Evolutionary conservation across 2,113 vertebrate genomes (phyloP).

Genomic region (Romanogobio albipinnatus): DNA sequence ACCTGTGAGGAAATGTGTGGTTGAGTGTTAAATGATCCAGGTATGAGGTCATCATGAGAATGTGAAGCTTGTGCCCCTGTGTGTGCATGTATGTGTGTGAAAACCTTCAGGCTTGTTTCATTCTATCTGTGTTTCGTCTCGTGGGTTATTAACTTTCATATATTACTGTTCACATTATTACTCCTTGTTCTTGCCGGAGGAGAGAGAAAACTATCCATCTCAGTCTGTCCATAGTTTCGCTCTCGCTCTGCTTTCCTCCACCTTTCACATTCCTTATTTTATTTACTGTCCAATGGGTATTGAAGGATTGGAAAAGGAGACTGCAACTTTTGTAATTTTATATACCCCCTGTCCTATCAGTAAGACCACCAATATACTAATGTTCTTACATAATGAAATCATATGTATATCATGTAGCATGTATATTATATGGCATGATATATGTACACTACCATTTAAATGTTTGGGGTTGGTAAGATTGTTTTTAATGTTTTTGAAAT

Average conservation of each 20-base stretch:
- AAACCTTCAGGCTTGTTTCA: conserved; percentile 28
- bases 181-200: conserved; percentile 39
- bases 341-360: neutral
- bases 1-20: neutral
- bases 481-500: neutral
- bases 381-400: neutral
- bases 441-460: neutral
- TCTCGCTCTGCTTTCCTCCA: neutral
- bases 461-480: neutral
- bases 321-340: neutral
- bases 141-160: conserved; percentile 28
- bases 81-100: neutral
- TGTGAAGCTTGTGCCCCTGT: neutral
- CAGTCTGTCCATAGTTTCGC: neutral
- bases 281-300: neutral
- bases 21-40: conserved; percentile 8
- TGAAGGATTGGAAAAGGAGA: neutral
- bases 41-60: conserved; percentile 31
- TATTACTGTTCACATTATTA: conserved; percentile 37
- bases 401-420: neutral
- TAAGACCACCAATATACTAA: neutral
- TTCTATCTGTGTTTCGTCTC: conserved; percentile 22
- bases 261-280: conserved; percentile 20
- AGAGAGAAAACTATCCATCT: conserved; percentile 38
- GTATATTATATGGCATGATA: neutral